Percentiles rank a stretch among this genome's conserved stretches.
These are phyloP conservation scores for Sarotherodon lohbergeri DNA, from an alignment of 2,113 vertebrate genomes.

Conservation along the genomic window DNA sequence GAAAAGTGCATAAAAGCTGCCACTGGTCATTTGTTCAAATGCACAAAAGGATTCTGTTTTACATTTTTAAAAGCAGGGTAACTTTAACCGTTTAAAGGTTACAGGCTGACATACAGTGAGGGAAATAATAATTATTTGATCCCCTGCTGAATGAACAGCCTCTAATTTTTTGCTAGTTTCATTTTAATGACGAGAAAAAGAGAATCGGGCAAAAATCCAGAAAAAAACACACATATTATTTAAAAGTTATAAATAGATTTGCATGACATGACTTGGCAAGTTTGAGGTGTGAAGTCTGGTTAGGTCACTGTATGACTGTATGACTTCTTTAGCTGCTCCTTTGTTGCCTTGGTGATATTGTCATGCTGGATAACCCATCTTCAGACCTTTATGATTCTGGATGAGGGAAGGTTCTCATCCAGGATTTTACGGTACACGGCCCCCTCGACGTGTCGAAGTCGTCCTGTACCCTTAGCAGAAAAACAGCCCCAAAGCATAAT, in stretches of 20 bases:
- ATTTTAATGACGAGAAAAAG: background rate
- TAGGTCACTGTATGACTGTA: background rate
- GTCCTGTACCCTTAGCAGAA: accelerated
- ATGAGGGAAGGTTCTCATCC: background rate
- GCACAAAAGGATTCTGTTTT: background rate
- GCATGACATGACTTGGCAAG: background rate
- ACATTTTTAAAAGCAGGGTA: background rate
- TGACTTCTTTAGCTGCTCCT: background rate
- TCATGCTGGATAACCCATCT: background rate
- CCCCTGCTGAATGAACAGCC: accelerated
- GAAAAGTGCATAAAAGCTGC: background rate
- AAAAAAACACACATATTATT: background rate
- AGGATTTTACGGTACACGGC: background rate
- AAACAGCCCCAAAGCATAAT: accelerated
- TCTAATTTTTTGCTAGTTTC: background rate
- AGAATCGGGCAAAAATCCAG: background rate
- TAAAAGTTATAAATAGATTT: background rate
- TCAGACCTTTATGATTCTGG: background rate
- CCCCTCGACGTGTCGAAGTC: accelerated
- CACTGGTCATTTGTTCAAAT: background rate
- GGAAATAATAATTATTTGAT: background rate
- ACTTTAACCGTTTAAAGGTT: background rate
- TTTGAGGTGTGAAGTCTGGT: no score
- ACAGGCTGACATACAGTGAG: accelerated
- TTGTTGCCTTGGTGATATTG: background rate